Evolutionary conservation across 2,797 vertebrate species (phyloP), one percentile per base, ranked within the genome.

Genomic region (Chelonia mydas): DNA sequence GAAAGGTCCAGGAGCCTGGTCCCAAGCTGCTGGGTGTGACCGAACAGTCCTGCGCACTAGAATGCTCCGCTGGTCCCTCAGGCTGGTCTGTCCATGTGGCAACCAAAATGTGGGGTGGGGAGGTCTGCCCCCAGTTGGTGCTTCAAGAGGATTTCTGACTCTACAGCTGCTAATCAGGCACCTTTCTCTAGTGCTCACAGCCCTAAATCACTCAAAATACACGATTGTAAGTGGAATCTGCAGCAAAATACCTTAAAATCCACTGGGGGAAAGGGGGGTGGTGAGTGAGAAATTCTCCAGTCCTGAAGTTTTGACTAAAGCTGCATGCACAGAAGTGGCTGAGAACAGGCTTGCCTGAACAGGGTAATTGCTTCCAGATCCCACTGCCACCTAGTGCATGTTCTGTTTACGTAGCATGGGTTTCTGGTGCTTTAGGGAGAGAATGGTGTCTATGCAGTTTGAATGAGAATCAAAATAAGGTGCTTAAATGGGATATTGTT

Each of bases 341-440:
- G 61, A n/a, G 7, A n/a, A n/a, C 2, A 19, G 61, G 33, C 61
- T 65, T 1, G 3, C 28, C 61, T 61, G 23, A 37, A 55, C 79
- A 19, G 28, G 27, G 2, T 51, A 28, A 2, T 21, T 5, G 33
- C 49, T 51, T 61, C 61, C 61, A 84, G 81, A 9, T 13, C 85
- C 50, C 4, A 0, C 28, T 13, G 31, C 49, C 79, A 49, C 41
- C 68, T 19, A 13, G 33, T 11, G 81, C 31, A 4, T 16, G 27
- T 13, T 12, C 51, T 49, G 49, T 28, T 19, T 15, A 11, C 0
- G 13, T 1, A 16, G 27, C 5, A 7, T 0, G 1, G 54, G 41
- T 10, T 7, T 21, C 83, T 31, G n/a, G 27, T 51, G 51, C 11
- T 17, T 6, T 47, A 51, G 11, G 51, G 88, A 12, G 17, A 33